Base-by-base conservation (phyloP, 2,113 vertebrate genomes). In the Leucopternis melanops region DNA sequence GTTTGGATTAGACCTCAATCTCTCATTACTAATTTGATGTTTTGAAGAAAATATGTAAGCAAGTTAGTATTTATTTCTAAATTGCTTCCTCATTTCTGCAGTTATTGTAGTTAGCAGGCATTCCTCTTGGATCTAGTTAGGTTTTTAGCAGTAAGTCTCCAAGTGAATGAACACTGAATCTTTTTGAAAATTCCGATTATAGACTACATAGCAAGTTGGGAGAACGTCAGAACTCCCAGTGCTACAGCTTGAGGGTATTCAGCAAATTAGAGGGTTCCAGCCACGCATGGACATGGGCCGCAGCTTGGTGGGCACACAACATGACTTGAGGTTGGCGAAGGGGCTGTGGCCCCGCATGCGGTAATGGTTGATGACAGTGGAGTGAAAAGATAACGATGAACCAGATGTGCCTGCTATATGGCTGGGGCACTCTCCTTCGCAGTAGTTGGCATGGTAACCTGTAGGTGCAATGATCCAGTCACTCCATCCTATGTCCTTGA, bases 401-500 rank as follows among this genome's bases (percentile, higher is more conserved):
- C 99, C 99, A 9, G 98, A 98, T 11, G 99, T 99, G 97, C 99
- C 99, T 13, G 99, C 99, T 97, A 99, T 99, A 29, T 99, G 99
- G 85, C 98, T 99, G 14, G 99, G 99, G 90, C 99, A 99, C 91
- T 99, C 99, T 5, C 99, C 99, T 98, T 99, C 99, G 6, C 99
- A 99, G 98, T 99, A 99, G 98, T 99, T 99, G 97, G 99, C 99
- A 0, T 99, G 99, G 93, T 99, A 99, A 58, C 99, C 99, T 5
- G 98, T 96, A 11, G 99, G 99, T 9, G 99, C 99, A 52, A 99
- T 99, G 97, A 99, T 99, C 99, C 99, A 99, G 98, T 99, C 99
- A 70, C 98, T 99, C 99, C 99, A 99, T 88, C 99, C 99, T 69
- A 99, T 99, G 98, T 99, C 99, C 94, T 99, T 99, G 98, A 99